phyloP scores from a whole-genome alignment of 2,113 vertebrate genomes.

The Piprites chloris region DNA sequence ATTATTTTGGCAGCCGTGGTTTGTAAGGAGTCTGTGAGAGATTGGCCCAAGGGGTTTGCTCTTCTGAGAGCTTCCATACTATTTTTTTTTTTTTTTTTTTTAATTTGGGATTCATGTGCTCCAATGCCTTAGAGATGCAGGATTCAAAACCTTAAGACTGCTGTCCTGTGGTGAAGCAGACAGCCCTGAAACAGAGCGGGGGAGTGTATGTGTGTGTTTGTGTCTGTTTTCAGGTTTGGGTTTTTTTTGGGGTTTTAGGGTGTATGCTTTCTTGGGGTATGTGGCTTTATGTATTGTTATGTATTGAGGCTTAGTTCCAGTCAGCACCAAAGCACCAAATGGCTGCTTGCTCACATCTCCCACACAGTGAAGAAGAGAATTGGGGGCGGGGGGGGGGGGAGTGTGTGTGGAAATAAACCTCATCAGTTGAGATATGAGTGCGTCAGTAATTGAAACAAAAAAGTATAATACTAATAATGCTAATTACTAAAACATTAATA shows the following conservation, averaged over 20 bases:
- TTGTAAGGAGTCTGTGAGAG: not conserved
- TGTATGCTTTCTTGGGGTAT: not conserved
- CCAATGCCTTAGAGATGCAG: not conserved
- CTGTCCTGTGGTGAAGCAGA: not conserved
- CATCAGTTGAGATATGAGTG: not conserved
- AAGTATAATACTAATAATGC: not conserved
- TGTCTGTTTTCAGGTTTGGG: not conserved
- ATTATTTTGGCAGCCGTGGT: not conserved
- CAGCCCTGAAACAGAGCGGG: not conserved
- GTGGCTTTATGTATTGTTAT: not conserved
- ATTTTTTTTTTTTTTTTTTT: too few relatives aligned
- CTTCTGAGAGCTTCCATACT: not conserved
- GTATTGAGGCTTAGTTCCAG: not conserved
- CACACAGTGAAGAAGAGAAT: not conserved
- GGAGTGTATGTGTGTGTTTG: rapidly evolving
- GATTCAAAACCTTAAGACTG: not conserved
- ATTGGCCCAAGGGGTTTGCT: not conserved
- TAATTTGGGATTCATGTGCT: rapidly evolving
- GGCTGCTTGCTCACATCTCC: not conserved
- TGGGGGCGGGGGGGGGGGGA: rapidly evolving
- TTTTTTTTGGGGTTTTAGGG: not conserved
- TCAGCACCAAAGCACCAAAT: not conserved
- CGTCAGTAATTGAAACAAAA: not conserved
- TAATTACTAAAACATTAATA: not conserved
- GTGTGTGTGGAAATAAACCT: not conserved